phyloP scores from a whole-genome alignment of 2,888 invertebrate genomes.

The Muscina levida region DNA sequence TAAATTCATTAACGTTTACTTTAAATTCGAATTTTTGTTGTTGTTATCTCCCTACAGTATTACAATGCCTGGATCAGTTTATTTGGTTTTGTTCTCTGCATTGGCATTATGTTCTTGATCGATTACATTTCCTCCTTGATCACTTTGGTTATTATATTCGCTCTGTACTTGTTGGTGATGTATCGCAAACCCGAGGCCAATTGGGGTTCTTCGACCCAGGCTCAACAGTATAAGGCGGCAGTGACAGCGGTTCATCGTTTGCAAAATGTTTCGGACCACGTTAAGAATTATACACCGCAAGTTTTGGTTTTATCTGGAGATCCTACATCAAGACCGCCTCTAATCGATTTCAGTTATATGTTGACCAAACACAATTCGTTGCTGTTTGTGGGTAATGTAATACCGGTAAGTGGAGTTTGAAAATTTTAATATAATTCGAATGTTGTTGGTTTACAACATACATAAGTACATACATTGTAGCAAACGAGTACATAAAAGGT shows the following conservation, averaged over 20 bases:
- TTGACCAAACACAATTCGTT: constrained; percentile 95
- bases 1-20: neutral
- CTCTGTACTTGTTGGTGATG: constrained; percentile 94
- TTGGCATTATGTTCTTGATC: constrained; percentile 96
- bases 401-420: constrained; percentile 83
- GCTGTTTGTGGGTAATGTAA: constrained; percentile 93
- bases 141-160: constrained; percentile 92
- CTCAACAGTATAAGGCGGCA: constrained; percentile 96
- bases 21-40: neutral
- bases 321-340: constrained; percentile 91
- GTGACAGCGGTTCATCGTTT: constrained; percentile 90
- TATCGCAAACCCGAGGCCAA: constrained; percentile 98
- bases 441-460: too few relatives aligned
- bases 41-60: constrained; percentile 85
- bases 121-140: constrained; percentile 96
- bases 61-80: constrained; percentile 96
- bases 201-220: constrained; percentile 98
- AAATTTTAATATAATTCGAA: too few relatives aligned
- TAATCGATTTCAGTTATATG: constrained; percentile 94
- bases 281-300: constrained; percentile 98
- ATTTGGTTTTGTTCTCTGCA: constrained; percentile 89
- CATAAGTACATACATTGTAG: too few relatives aligned
- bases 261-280: constrained; percentile 94
- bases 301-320: constrained; percentile 90
- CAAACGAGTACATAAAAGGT: too few relatives aligned